Evolutionary conservation across 2,113 vertebrate genomes (phyloP).

Genomic region (Thomomys bottae): DNA sequence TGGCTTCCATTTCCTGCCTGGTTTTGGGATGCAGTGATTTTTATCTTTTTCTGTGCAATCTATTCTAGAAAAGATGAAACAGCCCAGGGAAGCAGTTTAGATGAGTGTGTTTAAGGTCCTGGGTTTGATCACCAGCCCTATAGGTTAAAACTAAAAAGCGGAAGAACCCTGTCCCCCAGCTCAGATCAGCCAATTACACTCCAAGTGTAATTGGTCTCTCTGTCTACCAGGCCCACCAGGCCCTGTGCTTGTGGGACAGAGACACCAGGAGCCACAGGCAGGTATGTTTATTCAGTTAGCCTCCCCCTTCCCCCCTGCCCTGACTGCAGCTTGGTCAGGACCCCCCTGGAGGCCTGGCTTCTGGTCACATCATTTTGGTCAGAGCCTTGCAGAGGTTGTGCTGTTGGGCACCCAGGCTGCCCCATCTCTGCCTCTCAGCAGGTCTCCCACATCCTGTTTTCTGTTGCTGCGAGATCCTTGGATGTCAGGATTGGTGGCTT

Average conservation of each 20-base stretch:
- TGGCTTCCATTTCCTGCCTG: not conserved
- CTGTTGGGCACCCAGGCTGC: not conserved
- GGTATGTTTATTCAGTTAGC: slow-evolving; percentile 21
- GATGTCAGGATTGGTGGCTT: not conserved
- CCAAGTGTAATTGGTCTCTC: too few species aligned
- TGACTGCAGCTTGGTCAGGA: not conserved
- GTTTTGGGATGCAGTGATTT: not conserved
- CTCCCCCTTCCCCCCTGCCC: too few species aligned
- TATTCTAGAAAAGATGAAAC: not conserved
- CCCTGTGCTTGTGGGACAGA: not conserved
- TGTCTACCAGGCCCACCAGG: not conserved
- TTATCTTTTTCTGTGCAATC: not conserved
- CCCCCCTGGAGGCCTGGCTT: not conserved
- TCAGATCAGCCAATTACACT: not conserved
- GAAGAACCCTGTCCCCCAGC: too few species aligned
- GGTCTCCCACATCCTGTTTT: not conserved
- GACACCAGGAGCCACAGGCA: not conserved
- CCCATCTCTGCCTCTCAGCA: not conserved
- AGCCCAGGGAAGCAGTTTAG: too few species aligned
- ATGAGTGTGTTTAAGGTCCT: too few species aligned
- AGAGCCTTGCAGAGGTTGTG: not conserved
- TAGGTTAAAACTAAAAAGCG: too few species aligned
- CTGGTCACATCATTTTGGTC: too few species aligned
- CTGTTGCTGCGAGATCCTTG: not conserved
- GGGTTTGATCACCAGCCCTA: too few species aligned